phyloP scores from a whole-genome alignment of 2,888 invertebrate genomes.

The Bruchidius siliquastri region DNA sequence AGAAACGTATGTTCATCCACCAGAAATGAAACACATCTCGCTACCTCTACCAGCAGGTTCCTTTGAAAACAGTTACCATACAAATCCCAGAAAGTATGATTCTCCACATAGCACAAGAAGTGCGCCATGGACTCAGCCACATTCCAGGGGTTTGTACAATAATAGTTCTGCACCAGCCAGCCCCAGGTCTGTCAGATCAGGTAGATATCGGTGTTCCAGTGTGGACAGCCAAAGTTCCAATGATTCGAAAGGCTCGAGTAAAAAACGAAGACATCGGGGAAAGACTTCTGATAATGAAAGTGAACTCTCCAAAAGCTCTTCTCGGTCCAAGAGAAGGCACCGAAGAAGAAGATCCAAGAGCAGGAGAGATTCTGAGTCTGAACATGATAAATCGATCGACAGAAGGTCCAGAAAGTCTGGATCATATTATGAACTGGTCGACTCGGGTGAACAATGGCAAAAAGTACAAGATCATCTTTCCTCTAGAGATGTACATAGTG shows the following conservation, averaged over 20 bases:
- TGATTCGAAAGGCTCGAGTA: conserved; percentile 68
- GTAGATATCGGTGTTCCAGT: conserved; percentile 68
- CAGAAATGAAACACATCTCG: conserved; percentile 52
- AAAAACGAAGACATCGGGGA: conserved; percentile 73
- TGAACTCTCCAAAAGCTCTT: conserved; percentile 81
- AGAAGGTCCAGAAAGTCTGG: conserved; percentile 25
- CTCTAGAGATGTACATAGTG: conserved; percentile 42
- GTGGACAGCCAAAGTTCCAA: conserved; percentile 88
- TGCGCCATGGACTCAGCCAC: conserved; percentile 72
- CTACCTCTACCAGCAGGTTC: conserved; percentile 54
- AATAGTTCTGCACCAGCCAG: conserved; percentile 55
- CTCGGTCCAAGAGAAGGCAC: conserved; percentile 71
- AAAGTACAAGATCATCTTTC: conserved; percentile 67
- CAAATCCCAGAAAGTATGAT: conserved; percentile 50
- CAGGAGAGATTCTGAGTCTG: conserved; percentile 70
- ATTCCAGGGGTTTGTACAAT: conserved; percentile 66
- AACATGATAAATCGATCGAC: conserved; percentile 51
- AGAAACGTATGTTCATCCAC: conserved; percentile 26
- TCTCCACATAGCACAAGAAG: conserved; percentile 80
- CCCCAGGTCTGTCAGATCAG: conserved; percentile 77
- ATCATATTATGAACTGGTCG: conserved; percentile 66
- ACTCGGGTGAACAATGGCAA: conserved; percentile 85
- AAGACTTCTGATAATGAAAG: conserved; percentile 87
- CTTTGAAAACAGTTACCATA: conserved; percentile 42
- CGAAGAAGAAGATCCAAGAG: conserved; percentile 71